phyloP scores from a whole-genome alignment of 2,113 vertebrate genomes.

The Vulpes lagopus region DNA sequence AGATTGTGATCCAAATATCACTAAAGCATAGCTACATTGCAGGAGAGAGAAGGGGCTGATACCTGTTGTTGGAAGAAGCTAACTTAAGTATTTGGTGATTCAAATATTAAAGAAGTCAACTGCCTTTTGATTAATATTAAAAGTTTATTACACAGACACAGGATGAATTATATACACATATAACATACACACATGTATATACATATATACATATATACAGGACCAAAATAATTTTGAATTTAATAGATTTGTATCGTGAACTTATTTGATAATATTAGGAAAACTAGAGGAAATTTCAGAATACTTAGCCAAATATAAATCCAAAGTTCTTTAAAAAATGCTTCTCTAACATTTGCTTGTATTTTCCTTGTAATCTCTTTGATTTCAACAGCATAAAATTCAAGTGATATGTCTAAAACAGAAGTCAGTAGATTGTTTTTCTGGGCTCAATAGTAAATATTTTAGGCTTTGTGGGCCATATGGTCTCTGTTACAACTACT shows the following conservation, averaged over 20 bases:
- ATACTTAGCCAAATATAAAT: neutral
- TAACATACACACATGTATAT: neutral
- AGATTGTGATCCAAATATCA: constrained; percentile 41
- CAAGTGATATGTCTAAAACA: neutral
- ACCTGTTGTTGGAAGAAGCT: neutral
- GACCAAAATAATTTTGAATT: neutral
- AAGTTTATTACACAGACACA: neutral
- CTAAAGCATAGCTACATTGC: neutral
- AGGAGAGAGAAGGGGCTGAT: neutral
- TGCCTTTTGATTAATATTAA: neutral
- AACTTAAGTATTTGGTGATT: neutral
- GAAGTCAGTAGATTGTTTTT: neutral
- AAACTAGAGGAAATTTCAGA: constrained; percentile 4
- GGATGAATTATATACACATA: neutral
- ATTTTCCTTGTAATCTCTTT: neutral
- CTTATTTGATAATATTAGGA: constrained; percentile 32
- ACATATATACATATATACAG: neutral
- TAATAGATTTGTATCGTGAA: neutral
- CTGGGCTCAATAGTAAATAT: neutral
- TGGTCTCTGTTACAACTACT: neutral
- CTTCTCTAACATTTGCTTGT: neutral
- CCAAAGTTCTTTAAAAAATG: neutral
- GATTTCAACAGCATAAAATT: constrained; percentile 16
- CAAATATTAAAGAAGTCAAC: constrained; percentile 25
- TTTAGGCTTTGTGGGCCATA: neutral